A percentile compares a stretch with the other conserved stretches of the same genome.
These are phyloP conservation scores for Sturmia bella DNA, from an alignment of 2,888 invertebrate genomes.

Conservation along the genomic window DNA sequence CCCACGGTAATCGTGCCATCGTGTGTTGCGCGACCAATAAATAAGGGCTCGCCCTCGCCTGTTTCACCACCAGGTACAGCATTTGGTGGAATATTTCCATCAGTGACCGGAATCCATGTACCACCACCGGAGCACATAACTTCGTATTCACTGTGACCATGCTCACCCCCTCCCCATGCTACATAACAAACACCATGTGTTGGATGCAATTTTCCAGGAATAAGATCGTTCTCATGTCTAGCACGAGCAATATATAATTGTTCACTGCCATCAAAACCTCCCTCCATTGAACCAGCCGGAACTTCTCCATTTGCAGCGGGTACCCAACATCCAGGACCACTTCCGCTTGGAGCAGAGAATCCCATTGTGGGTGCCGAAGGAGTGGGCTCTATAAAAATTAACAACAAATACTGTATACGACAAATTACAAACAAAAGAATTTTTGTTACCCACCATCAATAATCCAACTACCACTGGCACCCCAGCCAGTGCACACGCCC, in stretches of 20 bases:
- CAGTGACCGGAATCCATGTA: constrained; percentile 86
- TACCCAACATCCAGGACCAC: constrained; percentile 84
- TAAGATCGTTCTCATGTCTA: constrained; percentile 87
- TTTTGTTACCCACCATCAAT: constrained; percentile 86
- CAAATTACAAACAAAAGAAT: not conserved
- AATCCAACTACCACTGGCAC: constrained; percentile 90
- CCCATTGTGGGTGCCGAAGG: constrained; percentile 71
- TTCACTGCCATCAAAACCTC: constrained; percentile 84
- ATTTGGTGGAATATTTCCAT: constrained; percentile 87
- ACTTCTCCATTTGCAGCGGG: constrained; percentile 85
- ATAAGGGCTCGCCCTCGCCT: constrained; percentile 90
- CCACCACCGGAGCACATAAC: constrained; percentile 84
- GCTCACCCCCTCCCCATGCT: constrained; percentile 89
- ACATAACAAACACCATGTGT: constrained; percentile 87
- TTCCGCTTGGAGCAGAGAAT: constrained; percentile 75
- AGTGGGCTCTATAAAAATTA: constrained; percentile 47
- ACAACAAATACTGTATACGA: not conserved
- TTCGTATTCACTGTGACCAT: constrained; percentile 87
- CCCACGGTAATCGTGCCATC: constrained; percentile 90
- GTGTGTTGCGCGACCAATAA: constrained; percentile 89
- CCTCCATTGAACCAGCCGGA: constrained; percentile 88
- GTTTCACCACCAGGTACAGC: constrained; percentile 88
- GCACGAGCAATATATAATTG: constrained; percentile 87
- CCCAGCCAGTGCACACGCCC: constrained; percentile 94
- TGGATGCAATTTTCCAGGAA: constrained; percentile 88